Evolutionary conservation across 2,113 vertebrate species (phyloP).

Genomic region (Progne subis): DNA sequence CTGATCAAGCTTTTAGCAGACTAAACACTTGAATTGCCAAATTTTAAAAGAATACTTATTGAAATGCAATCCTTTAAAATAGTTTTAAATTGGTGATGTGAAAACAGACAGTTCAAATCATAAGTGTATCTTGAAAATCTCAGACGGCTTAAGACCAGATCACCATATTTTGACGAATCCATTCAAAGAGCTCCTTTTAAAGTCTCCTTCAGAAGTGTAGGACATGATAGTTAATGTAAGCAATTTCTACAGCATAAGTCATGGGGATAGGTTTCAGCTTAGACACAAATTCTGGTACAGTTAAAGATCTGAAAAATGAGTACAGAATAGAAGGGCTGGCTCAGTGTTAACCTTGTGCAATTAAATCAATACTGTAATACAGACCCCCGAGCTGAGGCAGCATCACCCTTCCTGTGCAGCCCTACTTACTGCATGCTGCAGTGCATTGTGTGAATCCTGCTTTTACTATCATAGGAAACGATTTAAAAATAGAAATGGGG

Average conservation of each 20-base stretch:
- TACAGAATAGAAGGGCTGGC: slow-evolving; percentile 1
- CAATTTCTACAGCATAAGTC: not conserved
- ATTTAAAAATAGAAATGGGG: slow-evolving; percentile 9
- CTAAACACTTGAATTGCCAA: not conserved
- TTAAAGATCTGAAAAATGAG: slow-evolving; percentile 52
- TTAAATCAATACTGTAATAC: slow-evolving; percentile 58
- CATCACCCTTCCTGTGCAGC: not conserved
- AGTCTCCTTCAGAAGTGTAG: not conserved
- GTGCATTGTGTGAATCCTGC: not conserved
- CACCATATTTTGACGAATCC: not conserved
- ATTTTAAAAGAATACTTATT: not conserved
- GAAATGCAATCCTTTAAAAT: not conserved
- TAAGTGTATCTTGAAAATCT: not conserved
- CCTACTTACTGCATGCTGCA: not conserved
- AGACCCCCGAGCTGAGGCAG: not conserved
- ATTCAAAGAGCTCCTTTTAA: not conserved
- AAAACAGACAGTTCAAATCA: not conserved
- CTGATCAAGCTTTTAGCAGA: not conserved
- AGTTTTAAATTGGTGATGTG: not conserved
- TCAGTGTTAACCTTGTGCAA: slow-evolving; percentile 36
- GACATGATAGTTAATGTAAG: not conserved
- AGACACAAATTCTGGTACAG: not conserved
- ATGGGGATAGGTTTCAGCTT: not conserved
- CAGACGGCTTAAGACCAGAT: not conserved
- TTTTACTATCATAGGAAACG: not conserved